These are phyloP conservation scores for Lordiphosa stackelbergi DNA, from an alignment of 1,140 invertebrate species.

Conservation along the genomic window DNA sequence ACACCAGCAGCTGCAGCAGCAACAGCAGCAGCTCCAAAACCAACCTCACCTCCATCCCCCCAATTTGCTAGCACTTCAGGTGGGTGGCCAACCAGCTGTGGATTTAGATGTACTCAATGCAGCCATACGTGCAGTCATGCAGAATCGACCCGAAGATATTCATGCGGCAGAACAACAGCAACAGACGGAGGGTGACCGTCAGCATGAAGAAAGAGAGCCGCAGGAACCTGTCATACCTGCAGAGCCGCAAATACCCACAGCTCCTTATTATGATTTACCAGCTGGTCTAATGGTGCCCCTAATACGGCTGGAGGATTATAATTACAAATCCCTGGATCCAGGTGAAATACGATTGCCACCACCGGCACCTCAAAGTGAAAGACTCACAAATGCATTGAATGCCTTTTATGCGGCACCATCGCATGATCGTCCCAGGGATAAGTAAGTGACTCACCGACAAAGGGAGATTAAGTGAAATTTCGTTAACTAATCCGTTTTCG, in stretches of 20 bases:
- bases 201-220: constrained; percentile 14
- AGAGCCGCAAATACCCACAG: constrained; percentile 90
- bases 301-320: constrained; percentile 92
- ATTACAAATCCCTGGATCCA: constrained; percentile 93
- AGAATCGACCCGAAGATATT: constrained; percentile 40
- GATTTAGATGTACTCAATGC: constrained; percentile 59
- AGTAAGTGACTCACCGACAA: constrained; percentile 80
- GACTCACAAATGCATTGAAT: constrained; percentile 93
- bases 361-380: constrained; percentile 94
- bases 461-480: too few species aligned
- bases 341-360: constrained; percentile 93
- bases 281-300: constrained; percentile 95
- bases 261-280: constrained; percentile 97
- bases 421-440: constrained; percentile 95
- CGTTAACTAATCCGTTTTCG: constrained; percentile 18
- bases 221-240: constrained; percentile 50
- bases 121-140: constrained; percentile 65
- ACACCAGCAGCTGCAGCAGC: constrained; percentile 17
- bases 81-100: constrained; percentile 22
- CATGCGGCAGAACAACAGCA: constrained; percentile 26
- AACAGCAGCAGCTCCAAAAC: constrained; percentile 12
- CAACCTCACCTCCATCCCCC: constrained; percentile 15
- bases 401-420: constrained; percentile 95
- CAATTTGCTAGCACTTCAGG: constrained; percentile 16
- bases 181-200: constrained; percentile 17